Evolutionary conservation across 2,797 vertebrate genomes (phyloP), one percentile per base, ranked within the genome.

Genomic region (Lepilemur ruficaudatus): DNA sequence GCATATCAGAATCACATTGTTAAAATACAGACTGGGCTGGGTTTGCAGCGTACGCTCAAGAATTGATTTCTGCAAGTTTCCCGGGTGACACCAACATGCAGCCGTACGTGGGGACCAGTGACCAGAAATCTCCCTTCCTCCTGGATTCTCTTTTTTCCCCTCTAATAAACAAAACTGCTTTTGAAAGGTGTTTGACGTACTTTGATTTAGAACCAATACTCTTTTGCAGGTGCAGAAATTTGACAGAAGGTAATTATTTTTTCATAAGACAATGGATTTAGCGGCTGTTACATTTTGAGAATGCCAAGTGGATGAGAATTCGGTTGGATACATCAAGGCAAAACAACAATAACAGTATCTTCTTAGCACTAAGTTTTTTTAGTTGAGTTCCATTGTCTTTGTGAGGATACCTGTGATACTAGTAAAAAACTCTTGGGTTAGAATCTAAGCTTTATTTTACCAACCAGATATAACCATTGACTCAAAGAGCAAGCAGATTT

Each of bases 41-140:
- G 43, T 11, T 12, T 52, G 48, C 20, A 48, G 41, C 0, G 1
- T 5, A 17, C 4, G 15, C 17, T 7, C 1, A 4, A 4, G 7
- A 48, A 15, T 32, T 14, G 2, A 2, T 72, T 41, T 32, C 63
- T 25, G 4, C 4, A 50, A 1, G 14, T 17, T 4, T 63, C 70
- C 38, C 4, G 1, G 12, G 4, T 0, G 32, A 32, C 4, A 25
- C 61, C 25, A 12, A 4, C 0, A 5, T 3, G 28, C 7, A 22
- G 63, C 23, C 20, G 0, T 3, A 5, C 23, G 25, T 11, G 65
- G 55, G 23, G 30, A 46, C 55, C 65, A 38, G 23, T 13, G 41
- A 7, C 23, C 30, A 1, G 67, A 82, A 17, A 61, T 52, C 50
- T 46, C 20, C 0, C 30, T 4, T 67, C 13, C 15, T 20, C 59